These are phyloP conservation scores for Drosophila neotestacea DNA, from an alignment of 2,888 invertebrate species.

Conservation along the genomic window DNA sequence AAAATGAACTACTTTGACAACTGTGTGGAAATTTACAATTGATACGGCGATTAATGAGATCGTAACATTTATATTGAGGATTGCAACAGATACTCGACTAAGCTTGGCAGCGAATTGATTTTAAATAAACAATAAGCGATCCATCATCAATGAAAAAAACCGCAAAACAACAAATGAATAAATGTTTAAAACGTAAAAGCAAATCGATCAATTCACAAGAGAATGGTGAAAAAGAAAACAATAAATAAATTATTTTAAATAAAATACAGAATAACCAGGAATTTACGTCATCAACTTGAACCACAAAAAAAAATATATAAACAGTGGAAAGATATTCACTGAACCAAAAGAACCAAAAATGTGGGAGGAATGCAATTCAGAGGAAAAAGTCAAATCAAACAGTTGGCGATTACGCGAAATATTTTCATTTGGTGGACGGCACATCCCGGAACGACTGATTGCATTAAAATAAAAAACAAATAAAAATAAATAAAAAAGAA, in stretches of 20 bases:
- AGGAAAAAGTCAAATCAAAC: constrained; percentile 1
- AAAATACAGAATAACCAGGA: constrained; percentile 15
- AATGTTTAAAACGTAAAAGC: constrained; percentile 26
- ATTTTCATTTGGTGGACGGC: constrained; percentile 39
- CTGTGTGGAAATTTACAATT: not conserved
- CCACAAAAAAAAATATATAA: constrained; percentile 32
- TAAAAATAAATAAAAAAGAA: not conserved
- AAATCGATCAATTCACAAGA: constrained; percentile 25
- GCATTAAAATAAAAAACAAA: not conserved
- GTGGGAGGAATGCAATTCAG: constrained; percentile 37
- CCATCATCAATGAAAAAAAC: constrained; percentile 20
- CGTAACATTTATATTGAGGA: not conserved
- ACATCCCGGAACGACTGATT: constrained; percentile 41
- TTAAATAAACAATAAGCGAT: constrained; percentile 21
- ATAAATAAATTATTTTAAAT: constrained; percentile 9
- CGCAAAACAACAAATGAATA: constrained; percentile 3
- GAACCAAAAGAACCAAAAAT: constrained; percentile 11
- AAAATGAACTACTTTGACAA: not conserved
- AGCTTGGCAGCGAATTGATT: constrained; percentile 21
- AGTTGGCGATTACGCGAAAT: constrained; percentile 12
- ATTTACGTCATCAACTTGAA: constrained; percentile 41
- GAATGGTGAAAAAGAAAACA: constrained; percentile 4
- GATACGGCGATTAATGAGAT: not conserved
- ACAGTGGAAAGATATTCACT: constrained; percentile 9
- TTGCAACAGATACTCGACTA: not conserved